phyloP scores from a whole-genome alignment of 2,888 invertebrate species.

The Drosophila ochracea region DNA sequence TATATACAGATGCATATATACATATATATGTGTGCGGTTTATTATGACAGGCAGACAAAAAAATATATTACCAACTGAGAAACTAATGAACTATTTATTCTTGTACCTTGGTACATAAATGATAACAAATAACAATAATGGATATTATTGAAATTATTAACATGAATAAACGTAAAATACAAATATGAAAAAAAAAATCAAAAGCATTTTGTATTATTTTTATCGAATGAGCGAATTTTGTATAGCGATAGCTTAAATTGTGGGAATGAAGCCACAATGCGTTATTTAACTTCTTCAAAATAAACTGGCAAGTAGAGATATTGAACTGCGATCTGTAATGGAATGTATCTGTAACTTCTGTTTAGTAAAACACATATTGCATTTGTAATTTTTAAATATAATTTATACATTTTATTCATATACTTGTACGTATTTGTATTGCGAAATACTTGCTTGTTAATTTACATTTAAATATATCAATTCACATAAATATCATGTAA shows the following conservation, averaged over 20 bases:
- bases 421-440: constrained; percentile 44
- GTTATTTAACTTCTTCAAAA: background rate
- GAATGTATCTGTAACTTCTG: too few species aligned
- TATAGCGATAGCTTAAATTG: background rate
- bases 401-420: constrained; percentile 58
- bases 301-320: background rate
- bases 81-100: constrained; percentile 45
- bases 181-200: constrained; percentile 29
- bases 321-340: background rate
- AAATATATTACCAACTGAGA: constrained; percentile 30
- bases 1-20: constrained; percentile 16
- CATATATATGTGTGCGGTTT: constrained; percentile 46
- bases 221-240: background rate
- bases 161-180: constrained; percentile 63
- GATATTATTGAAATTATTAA: constrained; percentile 59
- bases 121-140: constrained; percentile 47
- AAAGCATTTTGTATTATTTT: background rate
- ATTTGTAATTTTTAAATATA: constrained; percentile 34
- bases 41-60: constrained; percentile 28
- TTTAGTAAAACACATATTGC: background rate
- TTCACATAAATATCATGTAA: constrained; percentile 64
- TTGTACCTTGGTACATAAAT: constrained; percentile 43
- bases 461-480: constrained; percentile 71
- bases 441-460: constrained; percentile 48
- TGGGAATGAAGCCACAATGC: background rate